These are phyloP conservation scores for Poeciliopsis turrubarensis DNA, from an alignment of 2,113 vertebrate genomes.

Conservation along the genomic window DNA sequence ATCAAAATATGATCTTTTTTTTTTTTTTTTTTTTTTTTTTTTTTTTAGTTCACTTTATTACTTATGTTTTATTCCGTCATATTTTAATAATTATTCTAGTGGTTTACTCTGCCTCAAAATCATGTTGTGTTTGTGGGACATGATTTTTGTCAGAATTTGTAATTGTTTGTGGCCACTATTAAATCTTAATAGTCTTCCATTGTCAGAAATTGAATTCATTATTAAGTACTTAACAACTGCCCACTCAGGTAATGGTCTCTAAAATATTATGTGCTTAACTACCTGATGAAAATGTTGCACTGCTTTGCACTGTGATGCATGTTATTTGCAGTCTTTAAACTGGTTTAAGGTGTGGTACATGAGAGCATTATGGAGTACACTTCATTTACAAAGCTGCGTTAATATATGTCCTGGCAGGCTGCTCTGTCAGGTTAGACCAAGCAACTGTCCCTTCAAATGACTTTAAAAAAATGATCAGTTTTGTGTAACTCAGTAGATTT, in stretches of 20 bases:
- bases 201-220: background rate
- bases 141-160: too few species aligned
- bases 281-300: background rate
- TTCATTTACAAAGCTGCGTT: background rate
- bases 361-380: background rate
- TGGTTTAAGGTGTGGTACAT: background rate
- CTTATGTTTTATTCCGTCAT: background rate
- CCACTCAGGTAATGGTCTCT: background rate
- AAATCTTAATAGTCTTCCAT: too few species aligned
- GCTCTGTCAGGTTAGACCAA: background rate
- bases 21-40: background rate
- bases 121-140: too few species aligned
- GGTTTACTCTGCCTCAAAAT: too few species aligned
- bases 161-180: too few species aligned
- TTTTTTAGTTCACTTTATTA: background rate
- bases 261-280: background rate
- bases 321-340: background rate
- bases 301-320: background rate
- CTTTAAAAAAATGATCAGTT: background rate
- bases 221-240: background rate
- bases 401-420: background rate
- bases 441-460: background rate
- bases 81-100: background rate
- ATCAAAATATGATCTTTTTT: background rate
- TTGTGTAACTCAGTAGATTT: too few species aligned